These are phyloP conservation scores for Pinctada fucata DNA, from an alignment of 2,888 invertebrate species.

Conservation along the genomic window DNA sequence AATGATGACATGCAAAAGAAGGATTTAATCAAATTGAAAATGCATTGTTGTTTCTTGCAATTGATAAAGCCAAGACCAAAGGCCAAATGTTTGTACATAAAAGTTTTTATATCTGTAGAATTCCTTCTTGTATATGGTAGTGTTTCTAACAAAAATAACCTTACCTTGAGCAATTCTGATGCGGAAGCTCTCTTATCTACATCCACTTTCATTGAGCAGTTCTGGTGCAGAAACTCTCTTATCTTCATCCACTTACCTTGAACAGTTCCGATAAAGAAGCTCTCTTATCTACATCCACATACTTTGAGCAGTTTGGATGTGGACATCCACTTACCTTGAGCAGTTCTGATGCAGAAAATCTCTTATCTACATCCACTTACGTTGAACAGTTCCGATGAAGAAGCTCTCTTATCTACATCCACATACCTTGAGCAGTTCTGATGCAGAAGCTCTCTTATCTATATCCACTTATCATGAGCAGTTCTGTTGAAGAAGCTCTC, in stretches of 20 bases:
- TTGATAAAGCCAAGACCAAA: no score
- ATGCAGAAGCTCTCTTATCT: constrained; percentile 79
- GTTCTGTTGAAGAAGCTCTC: not conserved
- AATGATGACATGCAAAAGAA: no score
- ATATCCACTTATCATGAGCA: constrained; percentile 78
- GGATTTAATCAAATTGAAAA: no score
- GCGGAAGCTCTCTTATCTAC: constrained; percentile 79
- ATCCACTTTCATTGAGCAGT: constrained; percentile 76
- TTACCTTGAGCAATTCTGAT: constrained; percentile 78
- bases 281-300: constrained; percentile 80
- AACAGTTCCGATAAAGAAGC: constrained; percentile 79
- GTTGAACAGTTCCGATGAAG: constrained; percentile 79
- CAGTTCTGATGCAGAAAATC: constrained; percentile 79
- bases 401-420: constrained; percentile 79
- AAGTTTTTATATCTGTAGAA: no score
- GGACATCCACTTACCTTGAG: constrained; percentile 73
- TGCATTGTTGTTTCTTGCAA: no score
- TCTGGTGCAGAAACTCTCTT: not conserved
- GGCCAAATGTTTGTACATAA: no score
- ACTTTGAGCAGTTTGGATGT: no score
- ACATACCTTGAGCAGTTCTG: constrained; percentile 78
- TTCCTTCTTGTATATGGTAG: no score
- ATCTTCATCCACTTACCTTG: constrained; percentile 65
- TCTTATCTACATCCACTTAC: constrained; percentile 80
- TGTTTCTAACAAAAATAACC: no score